Percentiles rank a stretch among this genome's conserved stretches.
Evolutionary conservation across 2,113 vertebrate genomes (phyloP).

Genomic region (Emydura subglobosa): DNA sequence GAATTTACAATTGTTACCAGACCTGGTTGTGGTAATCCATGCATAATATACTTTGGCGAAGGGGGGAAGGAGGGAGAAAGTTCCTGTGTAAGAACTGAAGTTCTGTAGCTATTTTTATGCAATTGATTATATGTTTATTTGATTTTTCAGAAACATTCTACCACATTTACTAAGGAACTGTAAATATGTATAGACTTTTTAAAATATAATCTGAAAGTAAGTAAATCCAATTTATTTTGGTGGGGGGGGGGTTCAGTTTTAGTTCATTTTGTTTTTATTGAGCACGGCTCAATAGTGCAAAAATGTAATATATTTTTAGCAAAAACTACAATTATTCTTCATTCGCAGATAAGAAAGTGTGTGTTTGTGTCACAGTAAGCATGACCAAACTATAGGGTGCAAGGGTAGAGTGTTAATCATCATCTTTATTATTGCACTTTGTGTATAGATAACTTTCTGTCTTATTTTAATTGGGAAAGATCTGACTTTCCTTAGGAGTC

Average conservation of each 20-base stretch:
- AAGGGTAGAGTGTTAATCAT: background rate
- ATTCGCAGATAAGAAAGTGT: background rate
- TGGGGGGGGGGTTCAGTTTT: background rate
- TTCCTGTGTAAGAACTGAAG: constrained; percentile 26
- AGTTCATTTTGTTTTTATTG: background rate
- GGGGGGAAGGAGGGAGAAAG: constrained; percentile 40
- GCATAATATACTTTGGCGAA: constrained; percentile 37
- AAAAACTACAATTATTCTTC: background rate
- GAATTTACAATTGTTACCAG: constrained; percentile 71
- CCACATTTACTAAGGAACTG: background rate
- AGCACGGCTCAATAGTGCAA: rapidly evolving
- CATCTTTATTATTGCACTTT: background rate
- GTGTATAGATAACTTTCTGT: background rate
- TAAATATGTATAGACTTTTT: rapidly evolving
- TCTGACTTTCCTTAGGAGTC: background rate
- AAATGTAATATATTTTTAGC: rapidly evolving
- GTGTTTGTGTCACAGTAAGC: background rate
- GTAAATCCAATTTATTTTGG: rapidly evolving
- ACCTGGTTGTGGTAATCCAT: constrained; percentile 54
- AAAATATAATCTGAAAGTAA: background rate
- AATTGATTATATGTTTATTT: background rate
- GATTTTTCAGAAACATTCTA: background rate
- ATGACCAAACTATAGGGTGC: background rate
- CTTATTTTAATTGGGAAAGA: background rate
- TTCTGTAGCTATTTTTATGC: background rate